Evolutionary conservation across 2,113 vertebrate species (phyloP).

Genomic region (Zosterops pallidus): DNA sequence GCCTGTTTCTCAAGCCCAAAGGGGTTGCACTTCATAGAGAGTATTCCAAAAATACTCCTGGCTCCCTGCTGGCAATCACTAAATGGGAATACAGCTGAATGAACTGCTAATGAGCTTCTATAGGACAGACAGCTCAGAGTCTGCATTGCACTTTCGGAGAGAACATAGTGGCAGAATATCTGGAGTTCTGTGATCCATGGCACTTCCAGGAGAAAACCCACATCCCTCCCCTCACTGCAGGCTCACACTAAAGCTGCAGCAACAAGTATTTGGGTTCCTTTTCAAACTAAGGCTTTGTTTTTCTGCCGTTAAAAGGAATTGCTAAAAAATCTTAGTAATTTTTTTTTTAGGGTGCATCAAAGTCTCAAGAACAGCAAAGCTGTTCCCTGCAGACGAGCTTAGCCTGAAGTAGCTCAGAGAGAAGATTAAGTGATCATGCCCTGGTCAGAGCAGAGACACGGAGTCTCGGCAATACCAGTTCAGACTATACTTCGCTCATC

Average conservation of each 20-base stretch:
- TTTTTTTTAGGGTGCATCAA: neutral
- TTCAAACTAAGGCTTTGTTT: neutral
- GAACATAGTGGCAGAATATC: neutral
- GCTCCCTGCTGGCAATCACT: neutral
- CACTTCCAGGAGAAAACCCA: fast-evolving
- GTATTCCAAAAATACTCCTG: neutral
- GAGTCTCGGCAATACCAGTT: conserved; percentile 77
- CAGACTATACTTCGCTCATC: conserved; percentile 81
- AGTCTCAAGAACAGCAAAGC: neutral
- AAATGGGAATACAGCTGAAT: neutral
- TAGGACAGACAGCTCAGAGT: neutral
- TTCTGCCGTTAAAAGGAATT: neutral
- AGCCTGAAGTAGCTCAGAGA: conserved; percentile 76
- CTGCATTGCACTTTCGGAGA: neutral
- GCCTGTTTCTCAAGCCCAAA: fast-evolving
- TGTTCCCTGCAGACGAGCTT: neutral
- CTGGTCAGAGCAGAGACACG: conserved; percentile 76
- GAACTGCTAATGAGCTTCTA: neutral
- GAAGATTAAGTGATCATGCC: conserved; percentile 80
- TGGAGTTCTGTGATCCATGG: fast-evolving
- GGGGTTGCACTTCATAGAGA: neutral
- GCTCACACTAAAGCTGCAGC: neutral
- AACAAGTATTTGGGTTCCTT: neutral
- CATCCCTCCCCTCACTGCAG: neutral
- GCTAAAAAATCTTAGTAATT: neutral